Conservation (phyloP, 2,888 invertebrate genomes). For the Pseudococcus longispinus region DNA sequence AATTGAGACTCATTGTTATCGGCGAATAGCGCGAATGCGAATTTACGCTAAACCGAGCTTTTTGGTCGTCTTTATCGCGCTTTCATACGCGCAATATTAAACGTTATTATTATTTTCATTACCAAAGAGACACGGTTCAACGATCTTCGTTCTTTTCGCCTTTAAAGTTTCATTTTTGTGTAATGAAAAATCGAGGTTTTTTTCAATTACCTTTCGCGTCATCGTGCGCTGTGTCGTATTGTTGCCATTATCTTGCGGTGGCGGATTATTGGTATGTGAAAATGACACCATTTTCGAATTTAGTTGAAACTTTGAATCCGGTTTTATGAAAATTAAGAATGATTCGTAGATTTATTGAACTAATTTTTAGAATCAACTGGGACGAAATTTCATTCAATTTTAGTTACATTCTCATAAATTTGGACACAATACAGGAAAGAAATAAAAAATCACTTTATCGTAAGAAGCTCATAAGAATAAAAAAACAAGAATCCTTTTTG, state of each 20-base stretch:
- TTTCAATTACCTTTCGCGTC: neutral
- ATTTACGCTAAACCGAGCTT: slow-evolving; percentile 1
- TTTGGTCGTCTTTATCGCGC: neutral
- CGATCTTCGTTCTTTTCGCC: neutral
- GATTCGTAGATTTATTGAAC: too few species aligned
- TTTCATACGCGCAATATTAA: neutral
- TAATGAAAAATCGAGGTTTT: neutral
- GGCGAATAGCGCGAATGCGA: neutral
- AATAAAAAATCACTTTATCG: too few species aligned
- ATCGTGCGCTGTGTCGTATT: neutral
- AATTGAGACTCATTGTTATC: slow-evolving; percentile 18
- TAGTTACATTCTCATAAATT: too few species aligned
- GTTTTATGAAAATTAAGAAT: too few species aligned
- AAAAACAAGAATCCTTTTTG: too few species aligned
- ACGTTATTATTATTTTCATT: neutral
- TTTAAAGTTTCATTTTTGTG: neutral
- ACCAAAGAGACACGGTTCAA: neutral
- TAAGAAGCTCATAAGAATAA: too few species aligned
- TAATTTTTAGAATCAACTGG: too few species aligned
- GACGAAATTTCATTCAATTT: too few species aligned
- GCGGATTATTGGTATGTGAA: neutral
- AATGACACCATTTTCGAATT: neutral
- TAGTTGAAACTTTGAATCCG: too few species aligned
- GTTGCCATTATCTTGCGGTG: too few species aligned
- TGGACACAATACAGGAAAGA: too few species aligned